Evolutionary conservation across 2,797 vertebrate species (phyloP).

Genomic region (Hephaestus fuliginosus): DNA sequence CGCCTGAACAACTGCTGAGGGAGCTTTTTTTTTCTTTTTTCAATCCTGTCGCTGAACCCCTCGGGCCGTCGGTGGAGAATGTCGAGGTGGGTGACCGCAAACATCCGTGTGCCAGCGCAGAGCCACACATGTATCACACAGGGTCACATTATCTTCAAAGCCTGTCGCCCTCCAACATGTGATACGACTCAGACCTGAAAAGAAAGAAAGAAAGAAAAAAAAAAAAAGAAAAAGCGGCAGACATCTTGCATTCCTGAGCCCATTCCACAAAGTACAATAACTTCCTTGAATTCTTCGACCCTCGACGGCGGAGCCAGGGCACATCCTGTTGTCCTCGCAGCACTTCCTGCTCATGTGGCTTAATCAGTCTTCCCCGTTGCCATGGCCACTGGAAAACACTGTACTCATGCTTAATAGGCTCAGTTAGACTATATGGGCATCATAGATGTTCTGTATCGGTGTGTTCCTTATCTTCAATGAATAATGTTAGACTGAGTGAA

Average conservation of each 20-base stretch:
- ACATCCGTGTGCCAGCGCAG: slow-evolving; percentile 56
- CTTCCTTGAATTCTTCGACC: slow-evolving; percentile 99
- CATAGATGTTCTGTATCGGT: background rate
- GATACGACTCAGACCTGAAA: slow-evolving; percentile 85
- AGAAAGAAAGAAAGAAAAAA: background rate
- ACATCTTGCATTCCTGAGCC: slow-evolving; percentile 93
- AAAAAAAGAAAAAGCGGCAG: slow-evolving; percentile 81
- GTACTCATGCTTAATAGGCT: slow-evolving; percentile 15
- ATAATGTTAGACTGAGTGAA: background rate
- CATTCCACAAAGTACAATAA: slow-evolving; percentile 98
- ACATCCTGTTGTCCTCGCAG: slow-evolving; percentile 99
- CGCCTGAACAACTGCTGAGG: background rate
- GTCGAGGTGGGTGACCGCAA: slow-evolving; percentile 62
- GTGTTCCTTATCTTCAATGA: background rate
- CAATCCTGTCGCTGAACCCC: slow-evolving; percentile 18
- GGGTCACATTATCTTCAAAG: slow-evolving; percentile 89
- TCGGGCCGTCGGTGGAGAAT: slow-evolving; percentile 33
- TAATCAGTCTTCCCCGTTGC: slow-evolving; percentile 90
- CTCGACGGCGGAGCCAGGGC: slow-evolving; percentile 95
- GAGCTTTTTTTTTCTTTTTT: background rate
- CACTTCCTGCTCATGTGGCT: slow-evolving; percentile 93
- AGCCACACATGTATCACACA: slow-evolving; percentile 81
- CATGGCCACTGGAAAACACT: slow-evolving; percentile 89
- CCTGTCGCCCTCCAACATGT: slow-evolving; percentile 79
- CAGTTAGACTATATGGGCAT: slow-evolving; percentile 15